Conservation (phyloP, 2,113 vertebrate species). For the Scolopax mira region DNA sequence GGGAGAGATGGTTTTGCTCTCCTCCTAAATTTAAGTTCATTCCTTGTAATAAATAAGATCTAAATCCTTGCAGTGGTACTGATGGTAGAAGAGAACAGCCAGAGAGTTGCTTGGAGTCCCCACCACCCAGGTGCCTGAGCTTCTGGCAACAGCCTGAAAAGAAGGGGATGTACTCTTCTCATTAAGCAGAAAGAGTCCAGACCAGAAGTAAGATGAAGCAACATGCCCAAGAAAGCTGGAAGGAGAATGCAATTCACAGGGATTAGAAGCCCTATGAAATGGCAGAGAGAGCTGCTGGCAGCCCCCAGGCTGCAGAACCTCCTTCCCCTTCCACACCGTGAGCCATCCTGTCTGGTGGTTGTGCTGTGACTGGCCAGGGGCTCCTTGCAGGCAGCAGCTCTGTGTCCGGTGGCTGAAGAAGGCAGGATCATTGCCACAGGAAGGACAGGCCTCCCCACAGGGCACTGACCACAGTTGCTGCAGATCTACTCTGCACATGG, state of each 20-base stretch:
- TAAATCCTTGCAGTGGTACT: neutral
- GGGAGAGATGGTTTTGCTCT: neutral
- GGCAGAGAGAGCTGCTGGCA: neutral
- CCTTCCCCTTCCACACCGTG: rapidly evolving
- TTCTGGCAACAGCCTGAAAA: neutral
- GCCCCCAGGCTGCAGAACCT: neutral
- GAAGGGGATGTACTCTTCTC: neutral
- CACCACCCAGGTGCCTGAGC: neutral
- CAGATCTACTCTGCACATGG: neutral
- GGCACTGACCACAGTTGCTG: rapidly evolving
- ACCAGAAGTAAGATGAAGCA: neutral
- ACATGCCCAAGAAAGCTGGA: neutral
- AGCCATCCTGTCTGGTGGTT: neutral
- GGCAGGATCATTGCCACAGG: neutral
- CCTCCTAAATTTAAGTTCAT: neutral
- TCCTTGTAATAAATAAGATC: neutral
- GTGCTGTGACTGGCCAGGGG: neutral
- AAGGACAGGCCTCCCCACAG: neutral
- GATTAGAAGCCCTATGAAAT: neutral
- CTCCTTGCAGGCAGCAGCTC: neutral
- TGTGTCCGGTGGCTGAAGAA: neutral
- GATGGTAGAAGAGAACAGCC: neutral
- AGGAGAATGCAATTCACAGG: neutral
- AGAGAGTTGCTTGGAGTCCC: neutral
- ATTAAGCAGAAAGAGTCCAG: neutral